Evolutionary conservation across 2,888 invertebrate genomes (phyloP), one percentile per base, ranked within the genome.

Genomic region (Cryptocephalus moraei): DNA sequence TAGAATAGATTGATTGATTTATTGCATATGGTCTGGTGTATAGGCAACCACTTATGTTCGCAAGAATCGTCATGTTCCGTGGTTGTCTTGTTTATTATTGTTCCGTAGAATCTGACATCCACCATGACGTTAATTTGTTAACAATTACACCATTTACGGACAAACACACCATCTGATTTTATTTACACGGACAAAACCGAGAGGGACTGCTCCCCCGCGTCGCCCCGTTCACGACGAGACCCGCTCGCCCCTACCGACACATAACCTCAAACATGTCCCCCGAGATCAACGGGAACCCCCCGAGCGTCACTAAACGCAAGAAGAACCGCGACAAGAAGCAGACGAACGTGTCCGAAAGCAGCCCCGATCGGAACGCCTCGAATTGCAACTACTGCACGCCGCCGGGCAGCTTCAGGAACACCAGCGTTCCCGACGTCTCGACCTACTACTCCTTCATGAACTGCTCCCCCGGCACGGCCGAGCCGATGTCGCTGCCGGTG

Each of bases 401-500:
- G 6, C 49, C 58, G 11, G 56, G 53, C 45, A 52, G 53, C 8
- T 62, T 56, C 49, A 53, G 56, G 9, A 62, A 64, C 45, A 42
- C 58, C 33, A 60, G 55, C 41, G 56, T 63, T 38, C 62, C 63
- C 33, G 64, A 65, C 50, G 51, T 62, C 32, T 54, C 58, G 9
- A 51, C 58, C 43, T 66, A 63, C 53, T 66, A 64, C 47, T 61
- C 67, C 4, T 60, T 64, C 45, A 13, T 12, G 14, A 53, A 61
- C 45, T 64, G 64, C 49, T 62, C 58, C 44, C 52, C 63, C 8
- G 59, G 62, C 46, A 66, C 77, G 4, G 69, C 77, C 49, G 82
- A 82, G 63, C 81, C 83, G 0, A 73, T 79, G 67, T 81, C 82
- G 8, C 68, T 84, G 53, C 82, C 83, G 11, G 72, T 79, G 55